Evolutionary conservation across 2,113 vertebrate species (phyloP).

Genomic region (Ploceus nigricollis): DNA sequence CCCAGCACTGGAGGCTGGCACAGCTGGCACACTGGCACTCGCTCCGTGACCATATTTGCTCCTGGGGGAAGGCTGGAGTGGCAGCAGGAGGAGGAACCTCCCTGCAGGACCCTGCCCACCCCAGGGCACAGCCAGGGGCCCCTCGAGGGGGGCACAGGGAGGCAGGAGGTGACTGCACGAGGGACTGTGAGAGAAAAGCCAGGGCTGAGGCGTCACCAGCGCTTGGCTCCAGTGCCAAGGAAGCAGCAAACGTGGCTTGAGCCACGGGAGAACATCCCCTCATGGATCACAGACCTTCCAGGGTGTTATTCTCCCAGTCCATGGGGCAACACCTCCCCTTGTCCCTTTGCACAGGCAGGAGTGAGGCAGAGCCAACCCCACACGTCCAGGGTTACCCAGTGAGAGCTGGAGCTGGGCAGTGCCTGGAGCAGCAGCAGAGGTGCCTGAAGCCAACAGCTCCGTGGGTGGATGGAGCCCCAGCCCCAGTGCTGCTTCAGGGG

Average conservation of each 20-base stretch:
- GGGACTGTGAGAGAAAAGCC: neutral
- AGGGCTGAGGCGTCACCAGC: accelerated
- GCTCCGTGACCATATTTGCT: neutral
- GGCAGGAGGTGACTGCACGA: accelerated
- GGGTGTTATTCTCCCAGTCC: neutral
- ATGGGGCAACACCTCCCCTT: accelerated
- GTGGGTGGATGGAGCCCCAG: accelerated
- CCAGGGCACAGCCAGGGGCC: neutral
- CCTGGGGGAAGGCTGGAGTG: accelerated
- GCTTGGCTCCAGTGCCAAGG: accelerated
- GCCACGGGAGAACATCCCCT: neutral
- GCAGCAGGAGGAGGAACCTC: neutral
- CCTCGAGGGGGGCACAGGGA: neutral
- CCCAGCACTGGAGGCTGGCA: accelerated
- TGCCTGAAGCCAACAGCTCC: neutral
- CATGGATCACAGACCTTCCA: accelerated
- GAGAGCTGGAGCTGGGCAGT: neutral
- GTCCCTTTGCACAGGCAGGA: neutral
- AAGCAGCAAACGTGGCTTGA: neutral
- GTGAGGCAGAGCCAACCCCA: neutral
- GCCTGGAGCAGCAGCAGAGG: accelerated
- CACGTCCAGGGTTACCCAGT: accelerated
- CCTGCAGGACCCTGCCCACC: neutral
- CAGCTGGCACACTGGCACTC: accelerated
- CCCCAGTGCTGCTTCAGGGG: accelerated